Conservation (phyloP, 2,888 invertebrate genomes). For the Phania funesta region DNA sequence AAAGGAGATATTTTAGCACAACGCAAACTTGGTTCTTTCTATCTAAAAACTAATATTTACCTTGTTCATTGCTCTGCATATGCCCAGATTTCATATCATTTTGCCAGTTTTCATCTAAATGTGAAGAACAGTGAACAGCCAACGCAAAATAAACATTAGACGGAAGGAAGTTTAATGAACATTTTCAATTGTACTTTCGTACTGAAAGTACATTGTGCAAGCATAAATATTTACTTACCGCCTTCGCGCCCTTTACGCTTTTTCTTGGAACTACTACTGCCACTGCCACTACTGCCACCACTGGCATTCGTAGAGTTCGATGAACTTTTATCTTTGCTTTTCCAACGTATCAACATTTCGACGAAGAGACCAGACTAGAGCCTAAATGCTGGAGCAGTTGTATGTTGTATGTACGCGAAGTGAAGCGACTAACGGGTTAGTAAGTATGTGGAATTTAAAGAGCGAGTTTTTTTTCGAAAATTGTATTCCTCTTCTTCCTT, state of each 20-base stretch:
- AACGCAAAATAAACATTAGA: slow-evolving; percentile 51
- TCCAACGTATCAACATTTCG: slow-evolving; percentile 90
- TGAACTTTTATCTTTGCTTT: slow-evolving; percentile 89
- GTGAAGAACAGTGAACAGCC: slow-evolving; percentile 19
- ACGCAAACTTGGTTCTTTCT: slow-evolving; percentile 22
- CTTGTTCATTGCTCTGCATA: slow-evolving; percentile 78
- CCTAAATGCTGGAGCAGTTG: slow-evolving; percentile 27
- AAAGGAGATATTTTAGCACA: slow-evolving; percentile 22
- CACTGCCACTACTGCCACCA: slow-evolving; percentile 74
- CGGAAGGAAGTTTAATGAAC: slow-evolving; percentile 57
- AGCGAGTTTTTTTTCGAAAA: slow-evolving; percentile 20
- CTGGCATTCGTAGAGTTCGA: slow-evolving; percentile 82
- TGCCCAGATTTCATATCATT: slow-evolving; percentile 81
- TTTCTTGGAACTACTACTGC: slow-evolving; percentile 86
- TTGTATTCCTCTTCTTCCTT: neutral
- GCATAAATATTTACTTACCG: slow-evolving; percentile 81
- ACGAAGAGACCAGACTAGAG: slow-evolving; percentile 48
- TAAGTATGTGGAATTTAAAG: neutral
- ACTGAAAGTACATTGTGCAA: slow-evolving; percentile 34
- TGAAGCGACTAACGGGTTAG: slow-evolving; percentile 7
- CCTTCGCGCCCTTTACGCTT: slow-evolving; percentile 92
- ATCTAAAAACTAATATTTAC: slow-evolving; percentile 70
- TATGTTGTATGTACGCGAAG: neutral
- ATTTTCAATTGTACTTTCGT: slow-evolving; percentile 59
- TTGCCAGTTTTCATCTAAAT: slow-evolving; percentile 85